Conservation (phyloP, 2,797 vertebrate genomes). For the Halcyon leucocephala region DNA sequence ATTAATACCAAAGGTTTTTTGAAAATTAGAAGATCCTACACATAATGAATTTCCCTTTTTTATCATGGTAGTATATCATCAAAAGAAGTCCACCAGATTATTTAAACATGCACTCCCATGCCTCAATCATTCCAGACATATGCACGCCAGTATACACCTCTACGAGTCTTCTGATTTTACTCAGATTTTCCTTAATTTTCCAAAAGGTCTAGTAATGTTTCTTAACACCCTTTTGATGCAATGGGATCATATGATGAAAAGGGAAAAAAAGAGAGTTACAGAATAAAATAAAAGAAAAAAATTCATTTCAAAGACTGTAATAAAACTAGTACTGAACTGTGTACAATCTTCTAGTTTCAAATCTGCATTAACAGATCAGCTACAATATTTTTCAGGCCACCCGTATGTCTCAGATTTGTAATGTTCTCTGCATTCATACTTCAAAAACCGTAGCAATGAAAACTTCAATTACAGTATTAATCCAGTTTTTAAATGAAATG, state of each 20-base stretch:
- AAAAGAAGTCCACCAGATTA: conserved; percentile 7
- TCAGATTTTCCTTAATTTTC: neutral
- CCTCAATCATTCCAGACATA: conserved; percentile 16
- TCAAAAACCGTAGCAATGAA: neutral
- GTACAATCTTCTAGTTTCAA: neutral
- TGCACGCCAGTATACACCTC: neutral
- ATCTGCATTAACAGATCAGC: neutral
- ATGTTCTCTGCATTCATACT: neutral
- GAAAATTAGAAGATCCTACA: neutral
- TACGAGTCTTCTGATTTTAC: neutral
- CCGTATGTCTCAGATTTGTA: neutral
- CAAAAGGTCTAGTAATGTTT: neutral
- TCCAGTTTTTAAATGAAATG: neutral
- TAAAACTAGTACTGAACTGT: neutral
- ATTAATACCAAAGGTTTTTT: neutral
- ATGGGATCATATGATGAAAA: neutral
- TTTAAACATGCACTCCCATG: neutral
- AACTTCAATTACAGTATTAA: neutral
- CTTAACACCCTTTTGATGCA: neutral
- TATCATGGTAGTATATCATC: neutral
- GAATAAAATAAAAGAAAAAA: neutral
- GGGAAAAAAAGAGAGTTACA: neutral
- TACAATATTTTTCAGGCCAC: neutral
- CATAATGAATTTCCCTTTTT: conserved; percentile 33
- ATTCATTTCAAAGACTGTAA: neutral